These are phyloP conservation scores for Mormyrus hasselquistii DNA, from an alignment of 2,797 vertebrate species.

Conservation along the genomic window DNA sequence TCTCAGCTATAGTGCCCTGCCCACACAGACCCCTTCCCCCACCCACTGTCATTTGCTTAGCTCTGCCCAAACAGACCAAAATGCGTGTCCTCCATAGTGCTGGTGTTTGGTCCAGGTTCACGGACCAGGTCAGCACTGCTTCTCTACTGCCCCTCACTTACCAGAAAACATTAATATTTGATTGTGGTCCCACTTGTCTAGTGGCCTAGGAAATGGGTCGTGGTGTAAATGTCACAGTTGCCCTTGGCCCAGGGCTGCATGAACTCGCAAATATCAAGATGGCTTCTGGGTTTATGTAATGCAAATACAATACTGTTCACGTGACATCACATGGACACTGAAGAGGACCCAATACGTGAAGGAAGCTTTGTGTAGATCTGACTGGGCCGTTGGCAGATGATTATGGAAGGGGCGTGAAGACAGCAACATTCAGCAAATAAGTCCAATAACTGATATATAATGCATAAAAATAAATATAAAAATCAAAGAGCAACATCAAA, in stretches of 20 bases:
- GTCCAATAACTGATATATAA: not conserved
- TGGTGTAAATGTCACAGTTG: conserved; percentile 23
- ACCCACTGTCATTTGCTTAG: not conserved
- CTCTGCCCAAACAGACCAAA: not conserved
- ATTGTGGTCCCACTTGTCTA: conserved; percentile 4
- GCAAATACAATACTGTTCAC: not conserved
- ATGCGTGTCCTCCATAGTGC: not conserved
- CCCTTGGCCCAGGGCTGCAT: not conserved
- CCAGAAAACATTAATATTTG: conserved; percentile 21
- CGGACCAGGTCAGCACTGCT: not conserved
- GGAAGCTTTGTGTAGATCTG: not conserved
- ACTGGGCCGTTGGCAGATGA: not conserved
- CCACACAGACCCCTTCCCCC: not conserved
- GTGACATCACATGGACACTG: not conserved
- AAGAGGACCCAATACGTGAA: not conserved
- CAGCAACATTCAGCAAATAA: not conserved
- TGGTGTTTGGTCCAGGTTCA: not conserved
- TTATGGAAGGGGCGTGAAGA: not conserved
- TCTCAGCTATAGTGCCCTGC: not conserved
- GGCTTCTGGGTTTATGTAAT: conserved; percentile 15
- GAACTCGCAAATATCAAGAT: conserved; percentile 11
- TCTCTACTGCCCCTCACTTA: not conserved
- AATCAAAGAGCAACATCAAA: not conserved
- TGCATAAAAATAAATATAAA: not conserved
- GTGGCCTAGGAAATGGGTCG: conserved; percentile 7